Evolutionary conservation across 1,140 invertebrate species (phyloP).

Genomic region (Probaryconus sp.): DNA sequence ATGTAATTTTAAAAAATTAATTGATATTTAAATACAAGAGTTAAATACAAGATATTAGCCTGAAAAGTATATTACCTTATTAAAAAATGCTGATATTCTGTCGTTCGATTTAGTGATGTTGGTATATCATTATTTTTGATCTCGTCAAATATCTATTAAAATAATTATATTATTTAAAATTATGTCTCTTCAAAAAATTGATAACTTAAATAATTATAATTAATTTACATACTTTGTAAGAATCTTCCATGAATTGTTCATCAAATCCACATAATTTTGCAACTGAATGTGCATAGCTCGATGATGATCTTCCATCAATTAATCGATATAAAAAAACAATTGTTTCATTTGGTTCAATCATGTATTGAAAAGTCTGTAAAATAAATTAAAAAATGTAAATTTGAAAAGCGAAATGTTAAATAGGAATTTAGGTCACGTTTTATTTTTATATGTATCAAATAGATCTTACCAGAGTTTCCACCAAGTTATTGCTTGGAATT

Average conservation of each 20-base stretch:
- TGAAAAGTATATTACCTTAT: slow-evolving; percentile 31
- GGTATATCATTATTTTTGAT: slow-evolving; percentile 23
- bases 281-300: slow-evolving; percentile 53
- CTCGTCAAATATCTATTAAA: slow-evolving; percentile 21
- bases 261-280: slow-evolving; percentile 41
- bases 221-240: slow-evolving; percentile 25
- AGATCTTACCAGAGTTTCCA: slow-evolving; percentile 79
- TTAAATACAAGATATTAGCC: no score
- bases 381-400: background rate
- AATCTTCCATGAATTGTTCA: slow-evolving; percentile 29
- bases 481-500: slow-evolving; percentile 75
- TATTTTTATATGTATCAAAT: no score
- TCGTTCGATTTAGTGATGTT: background rate
- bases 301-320: slow-evolving; percentile 37
- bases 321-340: slow-evolving; percentile 52
- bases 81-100: slow-evolving; percentile 5
- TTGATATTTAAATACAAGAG: no score
- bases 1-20: no score
- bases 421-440: no score
- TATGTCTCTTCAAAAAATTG: background rate
- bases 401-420: no score
- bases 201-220: background rate
- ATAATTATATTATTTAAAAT: background rate
- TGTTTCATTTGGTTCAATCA: slow-evolving; percentile 23
- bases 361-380: slow-evolving; percentile 45